Evolutionary conservation across 2,797 vertebrate genomes (phyloP).

Genomic region (Lithobates pipiens): DNA sequence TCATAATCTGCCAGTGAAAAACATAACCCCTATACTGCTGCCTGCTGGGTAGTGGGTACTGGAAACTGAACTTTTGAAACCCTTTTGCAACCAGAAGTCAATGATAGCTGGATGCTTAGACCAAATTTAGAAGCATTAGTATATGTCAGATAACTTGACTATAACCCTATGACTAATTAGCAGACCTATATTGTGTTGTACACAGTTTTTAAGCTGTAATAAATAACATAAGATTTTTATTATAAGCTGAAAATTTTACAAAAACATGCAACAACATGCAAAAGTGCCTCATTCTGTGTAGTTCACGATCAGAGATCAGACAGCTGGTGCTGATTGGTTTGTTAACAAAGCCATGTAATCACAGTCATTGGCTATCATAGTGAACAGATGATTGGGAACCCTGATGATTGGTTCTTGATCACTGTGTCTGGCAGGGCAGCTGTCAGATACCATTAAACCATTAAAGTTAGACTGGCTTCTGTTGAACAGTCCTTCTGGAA

Average conservation of each 20-base stretch:
- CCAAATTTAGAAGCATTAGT: neutral
- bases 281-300: neutral
- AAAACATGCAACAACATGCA: too few species aligned
- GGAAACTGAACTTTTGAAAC: neutral
- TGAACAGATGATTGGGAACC: neutral
- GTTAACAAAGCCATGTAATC: neutral
- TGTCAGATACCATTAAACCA: neutral
- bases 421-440: too few species aligned
- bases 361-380: neutral
- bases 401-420: too few species aligned
- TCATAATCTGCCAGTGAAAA: neutral
- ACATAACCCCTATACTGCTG: neutral
- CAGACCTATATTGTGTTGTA: too few species aligned
- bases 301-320: neutral
- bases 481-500: too few species aligned
- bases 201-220: too few species aligned
- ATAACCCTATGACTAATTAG: too few species aligned
- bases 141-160: too few species aligned
- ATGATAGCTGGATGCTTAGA: neutral
- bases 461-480: too few species aligned
- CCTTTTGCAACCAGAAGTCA: neutral
- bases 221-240: too few species aligned
- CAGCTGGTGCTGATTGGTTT: neutral
- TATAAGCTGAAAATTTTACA: too few species aligned
- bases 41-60: neutral